Conservation (phyloP, 2,888 invertebrate genomes). For the Drosophila paranaensis region DNA sequence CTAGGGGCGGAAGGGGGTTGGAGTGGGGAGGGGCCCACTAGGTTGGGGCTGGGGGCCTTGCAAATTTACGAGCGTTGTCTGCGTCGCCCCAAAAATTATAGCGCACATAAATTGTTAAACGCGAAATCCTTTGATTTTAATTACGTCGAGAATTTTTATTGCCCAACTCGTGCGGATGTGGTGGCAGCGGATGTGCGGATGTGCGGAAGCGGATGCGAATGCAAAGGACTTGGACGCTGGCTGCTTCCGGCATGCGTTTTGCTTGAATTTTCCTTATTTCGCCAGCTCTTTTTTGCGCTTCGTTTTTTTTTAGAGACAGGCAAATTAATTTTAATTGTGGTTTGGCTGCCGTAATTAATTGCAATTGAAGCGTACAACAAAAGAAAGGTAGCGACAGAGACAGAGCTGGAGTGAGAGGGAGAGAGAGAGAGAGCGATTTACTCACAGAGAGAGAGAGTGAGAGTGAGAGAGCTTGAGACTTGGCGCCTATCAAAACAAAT, state of each 20-base stretch:
- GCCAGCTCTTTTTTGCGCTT: constrained; percentile 24
- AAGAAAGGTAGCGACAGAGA: constrained; percentile 9
- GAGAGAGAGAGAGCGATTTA: neutral
- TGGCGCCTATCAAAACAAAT: constrained; percentile 70
- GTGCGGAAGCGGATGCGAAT: constrained; percentile 26
- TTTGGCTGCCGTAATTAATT: constrained; percentile 77
- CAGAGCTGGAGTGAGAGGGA: neutral
- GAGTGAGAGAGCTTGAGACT: neutral
- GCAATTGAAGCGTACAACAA: constrained; percentile 55
- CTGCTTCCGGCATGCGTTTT: constrained; percentile 58
- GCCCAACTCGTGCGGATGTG: constrained; percentile 50
- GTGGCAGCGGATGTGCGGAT: constrained; percentile 29
- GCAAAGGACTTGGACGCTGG: constrained; percentile 43
- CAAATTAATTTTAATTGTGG: constrained; percentile 80
- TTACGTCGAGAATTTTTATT: constrained; percentile 79
- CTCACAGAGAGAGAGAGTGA: neutral
- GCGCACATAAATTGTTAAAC: constrained; percentile 80
- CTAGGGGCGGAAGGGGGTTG: neutral
- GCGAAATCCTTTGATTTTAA: constrained; percentile 82
- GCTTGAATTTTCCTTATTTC: constrained; percentile 34
- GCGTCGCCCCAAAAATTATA: constrained; percentile 75
- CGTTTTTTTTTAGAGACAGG: constrained; percentile 58
- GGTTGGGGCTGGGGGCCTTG: neutral
- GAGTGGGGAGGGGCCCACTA: neutral
- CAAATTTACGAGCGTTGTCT: constrained; percentile 70